Base-by-base conservation (phyloP, 2,888 invertebrate genomes). In the Pandemis corylana region DNA sequence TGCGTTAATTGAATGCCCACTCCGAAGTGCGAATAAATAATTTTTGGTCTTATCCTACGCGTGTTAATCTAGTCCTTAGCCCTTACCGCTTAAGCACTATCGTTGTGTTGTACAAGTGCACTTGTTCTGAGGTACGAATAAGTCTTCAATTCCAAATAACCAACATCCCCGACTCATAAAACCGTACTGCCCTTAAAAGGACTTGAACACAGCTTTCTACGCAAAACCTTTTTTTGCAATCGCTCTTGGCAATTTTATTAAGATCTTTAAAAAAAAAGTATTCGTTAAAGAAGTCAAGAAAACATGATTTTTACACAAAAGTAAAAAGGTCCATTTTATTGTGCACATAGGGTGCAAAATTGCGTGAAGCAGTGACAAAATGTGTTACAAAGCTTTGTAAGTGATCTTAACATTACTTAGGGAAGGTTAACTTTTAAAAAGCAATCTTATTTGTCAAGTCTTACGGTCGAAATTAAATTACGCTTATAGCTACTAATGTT, bases 31-130 rank as follows among this genome's bases (percentile, higher is more conserved):
- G 61, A 66, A 64, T 71, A 71, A 71, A 68, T 69, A 56, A 56
- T 53, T 68, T 51, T 56, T 46, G 65, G 61, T 51, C 68, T 65
- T 59, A 69, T 28, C 42, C 42, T 74, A 66, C 53, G 46, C 62
- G 51, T 56, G 36, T 42, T 41, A 53, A 69, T 46, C 49, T 12
- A 53, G 15, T 15, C 28, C 13, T 46, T 59, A 62, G 12, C 78
- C 76, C 78, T 78, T 81, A 81, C 70, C 59, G 59, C 69, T 77
- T 80, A 84, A 80, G 77, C 77, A 79, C 82, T 80, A 83, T 85
- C 85, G 86, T 87, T 86, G 86, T 83, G 86, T 83, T 79, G 73
- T 71, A 74, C 78, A 83, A 87, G 87, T 86, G 87, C 87, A 87
- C 87, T 87, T 78, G 67, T 28, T 67, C 67, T 15, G 67, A 67